Evolutionary conservation across 1,140 invertebrate species (phyloP).

Genomic region (Listronotus oregonensis): DNA sequence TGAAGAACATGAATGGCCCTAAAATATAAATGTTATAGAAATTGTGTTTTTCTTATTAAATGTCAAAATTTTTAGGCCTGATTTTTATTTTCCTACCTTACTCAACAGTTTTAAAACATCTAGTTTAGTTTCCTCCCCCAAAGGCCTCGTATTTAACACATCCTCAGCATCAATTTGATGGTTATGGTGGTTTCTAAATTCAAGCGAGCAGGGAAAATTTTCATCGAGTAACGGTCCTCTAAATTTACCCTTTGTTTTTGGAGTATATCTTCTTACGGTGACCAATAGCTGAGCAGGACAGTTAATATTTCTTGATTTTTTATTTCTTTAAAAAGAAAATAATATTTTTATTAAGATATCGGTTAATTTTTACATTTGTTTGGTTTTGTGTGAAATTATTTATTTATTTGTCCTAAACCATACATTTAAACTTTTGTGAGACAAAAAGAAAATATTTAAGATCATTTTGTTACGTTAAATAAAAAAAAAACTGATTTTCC

Average conservation of each 20-base stretch:
- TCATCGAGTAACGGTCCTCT: slow-evolving; percentile 1
- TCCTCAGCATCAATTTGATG: slow-evolving; percentile 12
- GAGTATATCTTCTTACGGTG: neutral
- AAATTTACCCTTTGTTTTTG: neutral
- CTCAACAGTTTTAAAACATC: slow-evolving; percentile 12
- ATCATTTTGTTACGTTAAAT: too few species aligned
- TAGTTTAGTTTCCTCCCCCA: slow-evolving; percentile 8
- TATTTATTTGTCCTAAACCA: too few species aligned
- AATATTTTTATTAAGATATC: too few species aligned
- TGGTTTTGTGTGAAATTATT: too few species aligned
- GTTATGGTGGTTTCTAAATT: slow-evolving; percentile 21
- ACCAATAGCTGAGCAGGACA: slow-evolving; percentile 22
- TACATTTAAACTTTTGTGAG: too few species aligned
- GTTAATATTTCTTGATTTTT: slow-evolving; percentile 21
- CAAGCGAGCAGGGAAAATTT: slow-evolving; percentile 11
- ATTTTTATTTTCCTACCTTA: slow-evolving; percentile 2
- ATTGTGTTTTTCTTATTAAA: too few species aligned
- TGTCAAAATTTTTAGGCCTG: too few species aligned
- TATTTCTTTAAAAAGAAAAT: neutral
- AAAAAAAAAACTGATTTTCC: too few species aligned
- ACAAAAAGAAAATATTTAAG: too few species aligned
- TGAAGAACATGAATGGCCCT: slow-evolving; percentile 14
- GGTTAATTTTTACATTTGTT: too few species aligned
- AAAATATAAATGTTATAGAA: too few species aligned
- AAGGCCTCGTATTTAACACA: slow-evolving; percentile 1